Conservation (phyloP, 2,888 invertebrate genomes). For the Drosophila nr. medialis region DNA sequence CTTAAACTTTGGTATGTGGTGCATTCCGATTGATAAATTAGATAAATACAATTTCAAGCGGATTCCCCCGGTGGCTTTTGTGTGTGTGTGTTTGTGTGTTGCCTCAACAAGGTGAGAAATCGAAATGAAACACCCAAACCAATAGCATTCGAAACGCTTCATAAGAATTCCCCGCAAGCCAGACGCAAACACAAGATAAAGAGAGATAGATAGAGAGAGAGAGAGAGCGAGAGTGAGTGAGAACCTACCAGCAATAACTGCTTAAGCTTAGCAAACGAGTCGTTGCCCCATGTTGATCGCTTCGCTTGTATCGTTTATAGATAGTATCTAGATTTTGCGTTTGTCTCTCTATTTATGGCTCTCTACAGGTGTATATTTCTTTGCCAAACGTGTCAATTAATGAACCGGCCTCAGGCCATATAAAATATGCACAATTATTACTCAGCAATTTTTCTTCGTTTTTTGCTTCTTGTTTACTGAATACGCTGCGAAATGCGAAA, state of each 20-base stretch:
- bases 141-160: constrained; percentile 21
- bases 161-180: constrained; percentile 54
- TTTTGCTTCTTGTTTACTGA: constrained; percentile 43
- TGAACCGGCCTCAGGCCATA: constrained; percentile 53
- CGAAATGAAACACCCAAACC: constrained; percentile 53
- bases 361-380: constrained; percentile 17
- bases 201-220: background rate
- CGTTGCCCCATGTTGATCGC: constrained; percentile 31
- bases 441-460: constrained; percentile 39
- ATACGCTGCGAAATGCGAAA: constrained; percentile 15
- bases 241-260: constrained; percentile 1
- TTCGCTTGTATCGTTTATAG: constrained; percentile 10
- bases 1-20: constrained; percentile 9
- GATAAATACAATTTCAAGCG: constrained; percentile 35
- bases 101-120: constrained; percentile 67
- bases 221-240: background rate
- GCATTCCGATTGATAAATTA: constrained; percentile 67
- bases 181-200: background rate
- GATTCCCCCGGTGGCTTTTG: constrained; percentile 48
- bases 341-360: background rate
- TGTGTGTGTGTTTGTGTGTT: constrained; percentile 38
- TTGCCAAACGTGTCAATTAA: constrained; percentile 62
- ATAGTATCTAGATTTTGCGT: constrained; percentile 7
- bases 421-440: constrained; percentile 64
- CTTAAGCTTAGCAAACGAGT: constrained; percentile 38